A percentile compares a stretch with the other conserved stretches of the same genome.
These are phyloP conservation scores for Drosophila mauritiana DNA, from an alignment of 1,140 invertebrate species.

Conservation along the genomic window DNA sequence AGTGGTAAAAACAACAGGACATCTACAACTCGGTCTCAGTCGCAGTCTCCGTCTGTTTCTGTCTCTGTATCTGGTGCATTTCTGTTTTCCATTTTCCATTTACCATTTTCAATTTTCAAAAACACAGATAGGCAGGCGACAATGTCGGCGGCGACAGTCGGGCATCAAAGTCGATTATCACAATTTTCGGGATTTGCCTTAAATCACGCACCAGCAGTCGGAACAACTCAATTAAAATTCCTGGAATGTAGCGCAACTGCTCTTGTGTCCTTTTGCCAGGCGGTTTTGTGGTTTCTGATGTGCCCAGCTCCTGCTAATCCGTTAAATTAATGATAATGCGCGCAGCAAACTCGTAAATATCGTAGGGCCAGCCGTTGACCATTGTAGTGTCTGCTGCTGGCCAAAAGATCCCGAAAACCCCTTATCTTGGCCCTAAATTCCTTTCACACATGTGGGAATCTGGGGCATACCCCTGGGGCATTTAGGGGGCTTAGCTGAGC, in stretches of 20 bases:
- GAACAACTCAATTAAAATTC: slow-evolving; percentile 79
- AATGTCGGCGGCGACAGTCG: slow-evolving; percentile 47
- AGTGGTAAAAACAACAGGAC: slow-evolving; percentile 47
- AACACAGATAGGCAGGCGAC: slow-evolving; percentile 19
- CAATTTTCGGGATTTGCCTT: slow-evolving; percentile 78
- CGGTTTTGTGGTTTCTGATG: slow-evolving; percentile 72
- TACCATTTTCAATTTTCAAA: slow-evolving; percentile 7
- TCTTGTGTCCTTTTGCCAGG: slow-evolving; percentile 36
- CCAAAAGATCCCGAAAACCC: background rate
- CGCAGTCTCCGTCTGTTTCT: background rate
- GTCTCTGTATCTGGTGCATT: background rate
- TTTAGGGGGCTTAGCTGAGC: slow-evolving; percentile 6
- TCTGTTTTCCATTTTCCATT: slow-evolving; percentile 13
- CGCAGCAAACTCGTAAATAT: slow-evolving; percentile 65
- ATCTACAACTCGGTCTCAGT: slow-evolving; percentile 8
- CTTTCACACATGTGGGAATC: slow-evolving; percentile 13
- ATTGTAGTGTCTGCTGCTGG: slow-evolving; percentile 15
- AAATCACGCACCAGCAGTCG: slow-evolving; percentile 66
- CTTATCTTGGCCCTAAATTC: slow-evolving; percentile 26
- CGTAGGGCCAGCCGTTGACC: slow-evolving; percentile 9
- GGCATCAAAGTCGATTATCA: slow-evolving; percentile 78
- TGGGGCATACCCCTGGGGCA: too few species aligned
- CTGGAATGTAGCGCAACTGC: slow-evolving; percentile 54
- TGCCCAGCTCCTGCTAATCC: slow-evolving; percentile 55
- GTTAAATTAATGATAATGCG: slow-evolving; percentile 79